Base-by-base conservation (phyloP, 2,113 vertebrate species). In the Phalacrocorax pelagicus region DNA sequence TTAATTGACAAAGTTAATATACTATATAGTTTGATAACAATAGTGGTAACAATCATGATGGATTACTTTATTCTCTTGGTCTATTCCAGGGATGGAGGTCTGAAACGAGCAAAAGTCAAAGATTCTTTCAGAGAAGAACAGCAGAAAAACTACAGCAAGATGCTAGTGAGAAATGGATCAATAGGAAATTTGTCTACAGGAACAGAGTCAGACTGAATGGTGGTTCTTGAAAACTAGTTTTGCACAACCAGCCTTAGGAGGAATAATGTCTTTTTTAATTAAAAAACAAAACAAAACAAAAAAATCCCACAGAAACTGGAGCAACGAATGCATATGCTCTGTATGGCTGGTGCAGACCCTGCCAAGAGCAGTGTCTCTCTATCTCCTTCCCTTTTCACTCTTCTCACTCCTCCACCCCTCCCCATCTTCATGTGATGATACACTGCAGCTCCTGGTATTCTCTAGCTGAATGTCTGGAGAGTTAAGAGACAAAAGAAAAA, bases 71-170 rank as follows among this genome's bases (percentile, higher is more conserved):
- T 47, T 22, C 52, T 66, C 95, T 78, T 95, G 79, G 12, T 86
- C 5, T 95, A n/a, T 88, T 96, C 49, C 96, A 99, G 99, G 99
- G 99, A 99, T 47, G 99, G 99, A 72, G 98, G 99, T 4, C 97
- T 99, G 97, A 99, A 99, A 95, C 97, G 99, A 96, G 98, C 87
- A 0, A 99, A 99, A 92, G 99, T 99, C 88, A 99, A 99, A 96
- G 98, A 99, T 2, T 97, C 97, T 3, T 99, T 98, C 27, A 99
- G 97, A 96, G 98, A 99, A 86, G 98, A 99, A 42, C 99, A 99
- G 69, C 99, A 99, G 98, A 99, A 99, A 94, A 99, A 98, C 94
- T 99, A 99, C 97, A 99, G 99, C 98, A 99, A 98, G 95, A 99
- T 99, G 98, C 98, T 99, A 5, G 96, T 98, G 32, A 98, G 98